phyloP scores from a whole-genome alignment of 2,888 invertebrate genomes.

The Drosophila falleni region DNA sequence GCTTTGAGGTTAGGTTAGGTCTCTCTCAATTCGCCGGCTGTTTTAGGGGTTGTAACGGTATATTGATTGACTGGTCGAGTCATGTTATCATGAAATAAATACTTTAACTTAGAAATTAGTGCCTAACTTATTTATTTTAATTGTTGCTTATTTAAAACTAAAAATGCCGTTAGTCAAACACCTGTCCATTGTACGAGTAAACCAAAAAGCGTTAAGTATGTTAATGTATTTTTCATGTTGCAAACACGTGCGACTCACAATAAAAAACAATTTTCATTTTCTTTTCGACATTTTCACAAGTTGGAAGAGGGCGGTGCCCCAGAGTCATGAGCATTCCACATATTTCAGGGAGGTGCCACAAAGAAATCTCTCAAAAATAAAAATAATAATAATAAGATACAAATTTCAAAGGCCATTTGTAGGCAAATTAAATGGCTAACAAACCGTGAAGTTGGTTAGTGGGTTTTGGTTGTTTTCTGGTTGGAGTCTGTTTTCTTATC shows the following conservation, averaged over 20 bases:
- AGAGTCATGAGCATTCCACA: constrained; percentile 25
- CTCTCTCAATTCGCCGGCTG: constrained; percentile 25
- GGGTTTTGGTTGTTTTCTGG: constrained; percentile 42
- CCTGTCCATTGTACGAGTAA: neutral
- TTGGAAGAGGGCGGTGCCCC: constrained; percentile 46
- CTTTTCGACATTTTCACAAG: constrained; percentile 43
- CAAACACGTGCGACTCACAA: constrained; percentile 65
- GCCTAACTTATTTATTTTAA: constrained; percentile 2
- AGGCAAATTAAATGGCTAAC: constrained; percentile 77
- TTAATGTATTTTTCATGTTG: constrained; percentile 50
- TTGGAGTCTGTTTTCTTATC: constrained; percentile 43
- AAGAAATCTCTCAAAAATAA: constrained; percentile 34
- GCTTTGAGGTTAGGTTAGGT: constrained; percentile 75
- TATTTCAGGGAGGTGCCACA: constrained; percentile 10
- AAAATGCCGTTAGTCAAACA: constrained; percentile 20
- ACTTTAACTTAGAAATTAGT: constrained; percentile 21
- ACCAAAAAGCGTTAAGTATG: constrained; percentile 58
- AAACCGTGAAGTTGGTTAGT: constrained; percentile 78
- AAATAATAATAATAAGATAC: too few species aligned
- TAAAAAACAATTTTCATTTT: constrained; percentile 49
- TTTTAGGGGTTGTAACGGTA: constrained; percentile 27
- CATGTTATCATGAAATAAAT: neutral
- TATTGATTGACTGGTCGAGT: constrained; percentile 34
- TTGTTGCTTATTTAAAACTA: constrained; percentile 14
- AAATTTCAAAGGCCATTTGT: constrained; percentile 63